Conservation (phyloP, 2,888 invertebrate species). For the Congeria kusceri region DNA sequence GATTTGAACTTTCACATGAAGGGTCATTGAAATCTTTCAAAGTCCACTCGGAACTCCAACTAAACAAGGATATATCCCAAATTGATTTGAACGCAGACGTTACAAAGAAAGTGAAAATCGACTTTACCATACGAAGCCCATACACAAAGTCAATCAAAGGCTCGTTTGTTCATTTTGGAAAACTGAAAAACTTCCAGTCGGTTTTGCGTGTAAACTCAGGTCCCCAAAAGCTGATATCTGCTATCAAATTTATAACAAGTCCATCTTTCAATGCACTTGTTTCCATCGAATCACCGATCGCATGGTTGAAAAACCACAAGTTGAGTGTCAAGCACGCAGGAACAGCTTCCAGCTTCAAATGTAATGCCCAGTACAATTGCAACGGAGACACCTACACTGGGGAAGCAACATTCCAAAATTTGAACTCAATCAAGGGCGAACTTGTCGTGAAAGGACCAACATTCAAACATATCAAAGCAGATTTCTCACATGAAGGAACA, state of each 20-base stretch:
- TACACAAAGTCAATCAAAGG: constrained; percentile 35
- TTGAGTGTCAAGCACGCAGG: constrained; percentile 47
- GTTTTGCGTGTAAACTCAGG: constrained; percentile 19
- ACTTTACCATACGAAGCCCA: constrained; percentile 40
- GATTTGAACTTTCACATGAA: constrained; percentile 21
- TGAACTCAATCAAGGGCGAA: constrained; percentile 31
- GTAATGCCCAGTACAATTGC: constrained; percentile 46
- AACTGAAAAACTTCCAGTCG: constrained; percentile 17
- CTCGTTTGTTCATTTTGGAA: constrained; percentile 46
- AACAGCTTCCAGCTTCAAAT: constrained; percentile 34
- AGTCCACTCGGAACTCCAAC: constrained; percentile 32
- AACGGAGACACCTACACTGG: constrained; percentile 42
- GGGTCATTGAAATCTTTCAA: constrained; percentile 38
- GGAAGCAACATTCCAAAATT: constrained; percentile 36
- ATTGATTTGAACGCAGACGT: constrained; percentile 25
- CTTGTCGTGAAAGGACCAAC: constrained; percentile 36
- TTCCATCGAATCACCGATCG: constrained; percentile 8
- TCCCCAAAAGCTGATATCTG: constrained; percentile 12
- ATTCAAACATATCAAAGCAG: constrained; percentile 21
- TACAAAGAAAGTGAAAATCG: constrained; percentile 29
- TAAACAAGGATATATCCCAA: constrained; percentile 43
- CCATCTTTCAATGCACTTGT: constrained; percentile 35
- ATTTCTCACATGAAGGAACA: constrained; percentile 28
- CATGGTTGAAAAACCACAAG: constrained; percentile 41
- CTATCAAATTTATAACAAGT: constrained; percentile 21